Evolutionary conservation across 92 coral and sea anemone genomes (phyloP).

Genomic region (Parazoanthus swiftii): DNA sequence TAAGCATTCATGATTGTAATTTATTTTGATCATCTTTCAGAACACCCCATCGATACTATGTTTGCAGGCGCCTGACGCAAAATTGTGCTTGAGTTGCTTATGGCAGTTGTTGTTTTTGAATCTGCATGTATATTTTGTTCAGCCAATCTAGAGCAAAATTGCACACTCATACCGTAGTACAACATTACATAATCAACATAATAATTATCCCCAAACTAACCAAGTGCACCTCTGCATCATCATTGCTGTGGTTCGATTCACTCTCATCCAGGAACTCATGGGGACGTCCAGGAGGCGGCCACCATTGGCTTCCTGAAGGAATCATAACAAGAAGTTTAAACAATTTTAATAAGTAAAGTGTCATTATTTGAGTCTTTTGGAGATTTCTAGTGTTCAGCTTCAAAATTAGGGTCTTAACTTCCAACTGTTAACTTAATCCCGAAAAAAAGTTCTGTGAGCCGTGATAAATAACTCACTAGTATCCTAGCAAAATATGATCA

Average conservation of each 20-base stretch:
- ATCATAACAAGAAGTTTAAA: neutral
- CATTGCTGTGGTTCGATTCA: neutral
- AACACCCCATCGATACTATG: too few species aligned
- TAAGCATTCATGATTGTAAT: neutral
- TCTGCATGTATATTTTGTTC: too few species aligned
- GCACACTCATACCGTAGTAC: neutral
- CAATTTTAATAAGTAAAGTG: neutral
- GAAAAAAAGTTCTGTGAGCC: neutral
- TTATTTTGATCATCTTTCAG: neutral
- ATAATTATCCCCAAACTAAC: neutral
- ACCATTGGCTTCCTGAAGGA: neutral
- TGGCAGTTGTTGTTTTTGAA: too few species aligned
- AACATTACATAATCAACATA: neutral
- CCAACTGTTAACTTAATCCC: neutral
- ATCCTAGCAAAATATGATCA: too few species aligned
- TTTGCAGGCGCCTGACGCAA: too few species aligned
- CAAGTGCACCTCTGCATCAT: neutral
- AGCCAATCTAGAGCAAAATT: neutral
- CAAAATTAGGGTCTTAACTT: too few species aligned
- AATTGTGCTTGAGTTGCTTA: too few species aligned
- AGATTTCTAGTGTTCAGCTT: neutral
- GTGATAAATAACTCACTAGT: neutral
- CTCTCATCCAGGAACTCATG: constrained; percentile 29
- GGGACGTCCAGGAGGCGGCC: neutral
- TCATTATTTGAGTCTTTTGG: neutral